phyloP scores from a whole-genome alignment of 2,797 vertebrate species.

The Calcarius lapponicus region DNA sequence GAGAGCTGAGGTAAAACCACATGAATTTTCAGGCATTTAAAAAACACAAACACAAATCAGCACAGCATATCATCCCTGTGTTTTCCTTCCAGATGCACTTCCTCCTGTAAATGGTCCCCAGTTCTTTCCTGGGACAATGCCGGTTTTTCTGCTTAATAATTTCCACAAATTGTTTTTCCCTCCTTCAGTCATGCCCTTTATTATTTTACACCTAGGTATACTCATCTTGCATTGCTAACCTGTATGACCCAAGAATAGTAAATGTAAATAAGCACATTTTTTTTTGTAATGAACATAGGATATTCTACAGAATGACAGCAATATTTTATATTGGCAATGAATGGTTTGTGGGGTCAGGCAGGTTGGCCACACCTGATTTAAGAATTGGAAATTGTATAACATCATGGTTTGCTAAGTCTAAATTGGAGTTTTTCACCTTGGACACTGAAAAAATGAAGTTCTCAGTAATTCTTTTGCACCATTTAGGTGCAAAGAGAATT shows the following conservation, averaged over 20 bases:
- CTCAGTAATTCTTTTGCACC: not conserved
- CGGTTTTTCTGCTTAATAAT: not conserved
- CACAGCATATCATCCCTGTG: rapidly evolving
- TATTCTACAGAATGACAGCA: not conserved
- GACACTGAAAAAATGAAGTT: not conserved
- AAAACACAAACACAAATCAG: not conserved
- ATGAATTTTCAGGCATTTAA: not conserved
- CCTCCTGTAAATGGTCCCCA: not conserved
- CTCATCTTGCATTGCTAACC: not conserved
- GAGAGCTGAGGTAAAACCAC: not conserved
- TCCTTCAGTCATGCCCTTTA: not conserved
- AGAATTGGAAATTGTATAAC: not conserved
- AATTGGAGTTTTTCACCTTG: not conserved
- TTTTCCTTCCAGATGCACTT: not conserved
- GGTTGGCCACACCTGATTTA: not conserved
- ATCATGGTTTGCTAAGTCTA: not conserved
- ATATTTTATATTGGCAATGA: not conserved
- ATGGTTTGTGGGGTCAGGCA: not conserved
- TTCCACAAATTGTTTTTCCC: not conserved
- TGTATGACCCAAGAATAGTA: rapidly evolving
- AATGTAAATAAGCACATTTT: not conserved
- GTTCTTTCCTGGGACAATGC: not conserved
- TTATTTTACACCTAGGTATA: not conserved
- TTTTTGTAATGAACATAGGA: not conserved
- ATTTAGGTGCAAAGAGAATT: not conserved